Evolutionary conservation across 2,888 invertebrate species (phyloP), one percentile per base, ranked within the genome.

Genomic region (Sarcophaga caerulescens): DNA sequence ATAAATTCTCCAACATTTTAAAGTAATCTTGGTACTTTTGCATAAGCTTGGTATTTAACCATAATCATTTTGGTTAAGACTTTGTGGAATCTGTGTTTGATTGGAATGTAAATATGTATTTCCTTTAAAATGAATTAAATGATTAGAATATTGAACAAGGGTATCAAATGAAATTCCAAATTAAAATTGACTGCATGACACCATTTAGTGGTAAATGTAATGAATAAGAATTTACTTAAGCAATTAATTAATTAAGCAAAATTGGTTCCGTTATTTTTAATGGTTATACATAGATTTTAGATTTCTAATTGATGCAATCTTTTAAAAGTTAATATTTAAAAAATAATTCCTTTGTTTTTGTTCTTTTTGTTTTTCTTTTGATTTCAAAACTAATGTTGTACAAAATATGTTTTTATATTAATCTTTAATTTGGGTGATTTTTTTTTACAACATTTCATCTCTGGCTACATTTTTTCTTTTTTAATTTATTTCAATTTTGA

Each of bases 381-480:
- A 69, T 79, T 79, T 78, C 73, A 73, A 81, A 77, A 73, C 62
- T 47, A 81, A 73, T 73, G 12, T 68, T 77, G 81, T 85, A 81
- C 57, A 85, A 81, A 85, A 81, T 85, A 73, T 69, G 59, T 69
- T 23, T 25, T 62, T 52, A 69, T 59, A n/a, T 35, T 52, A 45
- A 21, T 44, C 19, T 47, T 52, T 68, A 57, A 44, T 66, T 59
- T 68, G 59, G 17, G 45, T 63, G 25, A 65, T 65, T 65, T 65
- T 65, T 65, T 73, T 78, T 70, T 75, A 71, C 59, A 74, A 52
- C 76, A 65, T 70, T 45, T n/a, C 71, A 65, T 76, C 21, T 80
- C 35, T 60, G 79, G 70, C 71, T 83, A 65, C 21, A 52, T 73
- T 65, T 60, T 65, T 4, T 52, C 25, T 23, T 57, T 60, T 44